Evolutionary conservation across 2,888 invertebrate genomes (phyloP).

Genomic region (Zygogramma bicolorata): DNA sequence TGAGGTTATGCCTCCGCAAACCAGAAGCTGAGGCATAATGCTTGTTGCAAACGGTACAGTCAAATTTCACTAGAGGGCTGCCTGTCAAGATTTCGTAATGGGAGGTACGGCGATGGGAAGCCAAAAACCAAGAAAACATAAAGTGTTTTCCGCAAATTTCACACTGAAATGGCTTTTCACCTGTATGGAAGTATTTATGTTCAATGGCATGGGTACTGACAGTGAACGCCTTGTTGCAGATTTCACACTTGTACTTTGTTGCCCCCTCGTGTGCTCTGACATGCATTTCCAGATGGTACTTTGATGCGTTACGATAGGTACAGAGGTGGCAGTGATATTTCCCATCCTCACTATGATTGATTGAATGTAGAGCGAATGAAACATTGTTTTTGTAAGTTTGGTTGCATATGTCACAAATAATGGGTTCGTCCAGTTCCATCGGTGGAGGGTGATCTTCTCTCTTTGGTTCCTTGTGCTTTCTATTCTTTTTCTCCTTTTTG

Average conservation of each 20-base stretch:
- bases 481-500: constrained; percentile 35
- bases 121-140: constrained; percentile 68
- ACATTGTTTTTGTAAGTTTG: constrained; percentile 67
- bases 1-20: constrained; percentile 64
- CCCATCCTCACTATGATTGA: constrained; percentile 56
- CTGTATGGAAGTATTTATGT: constrained; percentile 61
- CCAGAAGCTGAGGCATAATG: constrained; percentile 63
- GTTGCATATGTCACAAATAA: constrained; percentile 70
- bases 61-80: constrained; percentile 60
- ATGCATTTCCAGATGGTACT: constrained; percentile 65
- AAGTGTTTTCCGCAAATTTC: constrained; percentile 70
- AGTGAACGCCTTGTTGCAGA: constrained; percentile 60
- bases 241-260: constrained; percentile 63
- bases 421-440: constrained; percentile 59
- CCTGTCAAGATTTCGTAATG: constrained; percentile 67
- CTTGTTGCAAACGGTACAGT: constrained; percentile 69
- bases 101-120: constrained; percentile 66
- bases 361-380: constrained; percentile 58
- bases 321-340: constrained; percentile 61
- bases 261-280: constrained; percentile 66
- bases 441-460: constrained; percentile 48
- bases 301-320: constrained; percentile 58
- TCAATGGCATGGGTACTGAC: constrained; percentile 59
- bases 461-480: constrained; percentile 36
- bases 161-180: constrained; percentile 69